Conservation (phyloP, 2,888 invertebrate genomes). For the Amiota communis region DNA sequence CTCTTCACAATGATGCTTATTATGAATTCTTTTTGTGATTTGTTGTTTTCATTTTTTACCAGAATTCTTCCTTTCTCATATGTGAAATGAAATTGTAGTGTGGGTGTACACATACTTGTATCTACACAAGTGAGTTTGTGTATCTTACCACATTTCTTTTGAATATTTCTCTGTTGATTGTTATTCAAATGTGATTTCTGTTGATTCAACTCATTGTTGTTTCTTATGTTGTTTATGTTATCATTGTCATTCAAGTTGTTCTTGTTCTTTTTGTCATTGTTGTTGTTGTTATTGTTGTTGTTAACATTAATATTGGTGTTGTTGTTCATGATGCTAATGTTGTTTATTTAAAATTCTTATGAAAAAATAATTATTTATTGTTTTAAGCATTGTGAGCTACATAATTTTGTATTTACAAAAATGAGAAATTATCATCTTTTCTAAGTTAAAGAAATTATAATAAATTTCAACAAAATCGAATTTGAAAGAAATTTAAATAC, state of each 20-base stretch:
- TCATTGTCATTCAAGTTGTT: slow-evolving; percentile 16
- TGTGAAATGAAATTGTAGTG: not conserved
- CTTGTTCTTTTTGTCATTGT: slow-evolving; percentile 43
- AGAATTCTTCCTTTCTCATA: slow-evolving; percentile 22
- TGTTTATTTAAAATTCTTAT: slow-evolving; percentile 63
- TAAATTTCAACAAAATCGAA: no score
- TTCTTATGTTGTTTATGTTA: slow-evolving; percentile 29
- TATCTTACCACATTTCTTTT: not conserved
- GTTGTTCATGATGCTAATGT: slow-evolving; percentile 42
- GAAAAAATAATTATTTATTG: slow-evolving; percentile 65
- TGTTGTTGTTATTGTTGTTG: slow-evolving; percentile 8
- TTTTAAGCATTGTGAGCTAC: no score
- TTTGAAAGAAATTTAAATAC: no score
- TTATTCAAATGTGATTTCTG: slow-evolving; percentile 65
- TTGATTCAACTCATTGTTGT: slow-evolving; percentile 41
- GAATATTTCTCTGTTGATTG: slow-evolving; percentile 47
- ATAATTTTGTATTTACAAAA: no score
- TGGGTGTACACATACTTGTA: not conserved
- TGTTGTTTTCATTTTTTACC: slow-evolving; percentile 51
- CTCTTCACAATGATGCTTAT: slow-evolving; percentile 70
- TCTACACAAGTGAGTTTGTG: not conserved
- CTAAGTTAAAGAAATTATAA: no score
- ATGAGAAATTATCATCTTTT: no score
- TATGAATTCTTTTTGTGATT: slow-evolving; percentile 69
- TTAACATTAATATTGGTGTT: no score